Percentiles rank a stretch among this genome's conserved stretches.
Conservation (phyloP, 1,140 invertebrate species). For the Triops cancriformis region DNA sequence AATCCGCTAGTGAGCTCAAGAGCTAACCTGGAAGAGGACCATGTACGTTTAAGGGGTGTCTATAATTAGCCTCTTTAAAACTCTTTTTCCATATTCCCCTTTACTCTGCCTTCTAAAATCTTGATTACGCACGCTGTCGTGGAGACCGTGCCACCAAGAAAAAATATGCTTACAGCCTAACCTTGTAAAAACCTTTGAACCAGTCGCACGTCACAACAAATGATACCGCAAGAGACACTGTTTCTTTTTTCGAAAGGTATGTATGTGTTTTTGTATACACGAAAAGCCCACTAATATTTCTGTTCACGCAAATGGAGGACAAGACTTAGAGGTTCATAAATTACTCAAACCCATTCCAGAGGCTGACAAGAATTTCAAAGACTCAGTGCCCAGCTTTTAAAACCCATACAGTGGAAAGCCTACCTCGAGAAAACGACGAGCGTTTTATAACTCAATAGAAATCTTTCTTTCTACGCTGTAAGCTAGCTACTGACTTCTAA, state of each 20-base stretch:
- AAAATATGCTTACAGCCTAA: not conserved
- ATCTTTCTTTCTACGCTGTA: too few relatives aligned
- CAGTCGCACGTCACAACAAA: not conserved
- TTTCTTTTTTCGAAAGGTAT: not conserved
- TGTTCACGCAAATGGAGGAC: slow-evolving; percentile 7
- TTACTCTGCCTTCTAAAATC: not conserved
- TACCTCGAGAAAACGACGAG: too few relatives aligned
- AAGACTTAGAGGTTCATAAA: not conserved
- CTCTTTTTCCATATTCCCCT: not conserved
- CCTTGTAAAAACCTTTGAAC: not conserved
- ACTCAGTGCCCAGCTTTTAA: not conserved
- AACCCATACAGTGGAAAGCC: too few relatives aligned
- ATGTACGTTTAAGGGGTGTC: not conserved
- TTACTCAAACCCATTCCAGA: slow-evolving; percentile 2
- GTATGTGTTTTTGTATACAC: not conserved
- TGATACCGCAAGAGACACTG: not conserved
- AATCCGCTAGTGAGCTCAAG: not conserved
- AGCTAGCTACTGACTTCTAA: too few relatives aligned
- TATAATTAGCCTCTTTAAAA: not conserved
- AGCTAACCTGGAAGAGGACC: not conserved
- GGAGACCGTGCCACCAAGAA: not conserved
- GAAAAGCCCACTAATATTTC: not conserved
- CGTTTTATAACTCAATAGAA: not conserved
- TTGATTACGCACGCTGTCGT: slow-evolving; percentile 1
- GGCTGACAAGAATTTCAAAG: not conserved